Base-by-base conservation (phyloP, 2,888 invertebrate genomes). In the Apomyelois bistriatella region DNA sequence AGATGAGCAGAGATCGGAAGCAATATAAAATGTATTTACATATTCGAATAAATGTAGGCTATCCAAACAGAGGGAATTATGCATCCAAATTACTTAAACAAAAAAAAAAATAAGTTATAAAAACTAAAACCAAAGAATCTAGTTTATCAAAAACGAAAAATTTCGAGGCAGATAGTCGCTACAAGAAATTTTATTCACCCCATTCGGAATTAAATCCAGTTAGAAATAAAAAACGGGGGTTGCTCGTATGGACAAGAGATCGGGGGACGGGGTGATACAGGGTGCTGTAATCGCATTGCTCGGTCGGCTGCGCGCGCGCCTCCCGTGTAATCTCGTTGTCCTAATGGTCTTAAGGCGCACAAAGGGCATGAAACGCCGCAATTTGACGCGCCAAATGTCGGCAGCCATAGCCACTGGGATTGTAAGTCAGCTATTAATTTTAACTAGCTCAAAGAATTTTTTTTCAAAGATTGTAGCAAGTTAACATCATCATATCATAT, bases 341-440 rank as follows among this genome's bases (percentile, higher is more conserved):
- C 70, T 89, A 89, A 89, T 85, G 76, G 83, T 82, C 85, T 88
- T 87, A 86, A 76, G 77, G 76, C 80, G 74, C 65, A 85, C 85
- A 86, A 87, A 85, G 83, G 84, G 72, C 79, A 82, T 83, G 82
- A 83, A 85, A 84, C 85, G 82, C 72, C 67, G 74, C 82, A 82
- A 85, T 85, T 85, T 79, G 74, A 80, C 70, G 74, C 80, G 74
- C 87, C 87, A 88, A 88, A 86, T 88, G 88, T 88, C 83, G 74
- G 73, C 60, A 55, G 59, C 62, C 53, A 17, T 13, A 17, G 36
- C 13, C 36, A 17, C 32, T 4, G 32, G 32, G 13, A 32, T 32
- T 35, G 35, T 3, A 12, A 32, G 30, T 47, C 32, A 47, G 47
- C 47, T 8, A 12, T 17, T 41, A 10, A 9, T n/a, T 36, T 36